Evolutionary conservation across 2,797 vertebrate species (phyloP).

Genomic region (Morus bassanus): DNA sequence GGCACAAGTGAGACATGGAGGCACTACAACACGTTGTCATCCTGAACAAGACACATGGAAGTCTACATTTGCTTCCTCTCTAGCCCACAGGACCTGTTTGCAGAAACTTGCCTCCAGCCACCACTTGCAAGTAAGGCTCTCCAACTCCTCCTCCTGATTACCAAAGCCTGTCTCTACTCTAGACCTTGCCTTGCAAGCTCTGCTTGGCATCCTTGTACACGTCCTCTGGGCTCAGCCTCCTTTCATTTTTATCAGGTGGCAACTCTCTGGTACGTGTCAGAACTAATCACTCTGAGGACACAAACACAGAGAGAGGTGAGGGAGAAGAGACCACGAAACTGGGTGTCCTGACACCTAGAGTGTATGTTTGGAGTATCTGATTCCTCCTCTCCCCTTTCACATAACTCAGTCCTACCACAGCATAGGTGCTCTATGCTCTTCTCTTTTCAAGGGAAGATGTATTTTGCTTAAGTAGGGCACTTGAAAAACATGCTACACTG

Average conservation of each 20-base stretch:
- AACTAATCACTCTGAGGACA: neutral
- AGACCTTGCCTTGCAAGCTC: neutral
- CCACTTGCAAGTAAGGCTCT: neutral
- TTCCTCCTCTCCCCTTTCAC: neutral
- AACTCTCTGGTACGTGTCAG: neutral
- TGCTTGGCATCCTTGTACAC: accelerated
- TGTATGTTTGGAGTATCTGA: neutral
- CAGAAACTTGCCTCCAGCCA: neutral
- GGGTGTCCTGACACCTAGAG: neutral
- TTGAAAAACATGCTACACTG: neutral
- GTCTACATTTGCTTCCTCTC: neutral
- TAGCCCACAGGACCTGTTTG: neutral
- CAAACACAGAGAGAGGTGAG: neutral
- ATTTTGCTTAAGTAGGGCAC: neutral
- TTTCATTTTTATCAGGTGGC: neutral
- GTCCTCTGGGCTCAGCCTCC: neutral
- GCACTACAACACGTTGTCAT: neutral
- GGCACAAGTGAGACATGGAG: accelerated
- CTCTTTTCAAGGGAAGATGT: neutral
- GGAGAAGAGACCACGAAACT: neutral
- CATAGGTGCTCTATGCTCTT: neutral
- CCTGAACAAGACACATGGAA: neutral
- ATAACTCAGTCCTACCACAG: neutral
- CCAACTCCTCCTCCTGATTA: neutral
- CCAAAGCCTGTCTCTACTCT: neutral